Percentiles rank a stretch among this genome's conserved stretches.
These are phyloP conservation scores for Dicentrarchus labrax DNA, from an alignment of 2,113 vertebrate genomes.

Conservation along the genomic window DNA sequence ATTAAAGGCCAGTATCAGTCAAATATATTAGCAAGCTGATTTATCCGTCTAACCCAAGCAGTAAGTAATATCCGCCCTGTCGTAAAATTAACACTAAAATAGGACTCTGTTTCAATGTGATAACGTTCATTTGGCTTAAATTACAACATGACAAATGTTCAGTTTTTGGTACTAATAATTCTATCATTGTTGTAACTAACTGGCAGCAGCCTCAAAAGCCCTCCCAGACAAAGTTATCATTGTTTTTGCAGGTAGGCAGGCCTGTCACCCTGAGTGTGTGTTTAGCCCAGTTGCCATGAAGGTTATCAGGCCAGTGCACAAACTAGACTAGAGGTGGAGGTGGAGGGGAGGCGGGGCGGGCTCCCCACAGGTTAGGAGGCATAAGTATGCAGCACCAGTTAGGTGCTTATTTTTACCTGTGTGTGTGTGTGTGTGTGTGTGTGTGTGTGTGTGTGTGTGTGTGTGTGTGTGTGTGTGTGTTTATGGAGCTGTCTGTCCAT, in stretches of 20 bases:
- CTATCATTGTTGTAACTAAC: conserved; percentile 21
- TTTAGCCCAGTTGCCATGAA: conserved; percentile 77
- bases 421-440: conserved; percentile 44
- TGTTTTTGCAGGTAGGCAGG: conserved; percentile 73
- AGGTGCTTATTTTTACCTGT: conserved; percentile 57
- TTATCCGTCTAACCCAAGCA: conserved; percentile 37
- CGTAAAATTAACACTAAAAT: conserved; percentile 45
- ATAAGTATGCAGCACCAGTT: conserved; percentile 75
- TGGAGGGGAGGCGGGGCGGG: conserved; percentile 46
- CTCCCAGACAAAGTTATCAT: conserved; percentile 67
- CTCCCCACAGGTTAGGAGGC: conserved; percentile 79
- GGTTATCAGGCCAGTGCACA: conserved; percentile 79
- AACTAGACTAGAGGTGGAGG: conserved; percentile 68
- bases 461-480: conserved; percentile 46
- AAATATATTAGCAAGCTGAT: conserved; percentile 53
- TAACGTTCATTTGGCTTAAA: conserved; percentile 38
- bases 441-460: conserved; percentile 48
- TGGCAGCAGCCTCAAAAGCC: conserved; percentile 44
- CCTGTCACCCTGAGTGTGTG: conserved; percentile 68
- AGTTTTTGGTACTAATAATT: conserved; percentile 41
- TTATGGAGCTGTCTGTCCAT: conserved; percentile 50
- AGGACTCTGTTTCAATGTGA: conserved; percentile 32
- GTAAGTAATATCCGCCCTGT: conserved; percentile 37
- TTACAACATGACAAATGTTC: conserved; percentile 41
- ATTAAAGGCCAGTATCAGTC: conserved; percentile 61